A percentile compares a stretch with the other conserved stretches of the same genome.
phyloP scores from a whole-genome alignment of 2,113 vertebrate species.

The Aythya baeri region DNA sequence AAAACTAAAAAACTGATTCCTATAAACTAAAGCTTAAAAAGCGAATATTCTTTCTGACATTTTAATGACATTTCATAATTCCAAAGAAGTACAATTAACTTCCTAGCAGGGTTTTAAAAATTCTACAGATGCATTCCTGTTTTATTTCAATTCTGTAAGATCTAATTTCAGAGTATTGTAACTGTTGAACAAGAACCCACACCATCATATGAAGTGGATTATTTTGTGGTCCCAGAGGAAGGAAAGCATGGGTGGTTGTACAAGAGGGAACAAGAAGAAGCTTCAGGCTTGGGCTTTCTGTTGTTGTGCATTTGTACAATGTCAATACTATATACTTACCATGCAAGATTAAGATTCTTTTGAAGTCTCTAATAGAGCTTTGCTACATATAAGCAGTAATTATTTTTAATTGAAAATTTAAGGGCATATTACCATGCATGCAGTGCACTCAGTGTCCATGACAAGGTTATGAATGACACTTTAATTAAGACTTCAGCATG shows the following conservation, averaged over 20 bases:
- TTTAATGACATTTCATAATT: neutral
- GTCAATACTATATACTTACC: neutral
- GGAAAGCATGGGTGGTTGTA: neutral
- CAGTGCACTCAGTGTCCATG: fast-evolving
- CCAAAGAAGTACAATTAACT: neutral
- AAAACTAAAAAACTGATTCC: neutral
- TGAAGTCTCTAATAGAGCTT: neutral
- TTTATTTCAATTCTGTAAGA: neutral
- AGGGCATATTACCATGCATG: neutral
- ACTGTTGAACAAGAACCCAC: neutral
- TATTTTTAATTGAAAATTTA: neutral
- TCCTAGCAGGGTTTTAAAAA: neutral
- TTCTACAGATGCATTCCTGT: neutral
- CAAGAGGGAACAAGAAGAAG: neutral
- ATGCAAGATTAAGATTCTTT: neutral
- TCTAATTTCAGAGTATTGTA: neutral
- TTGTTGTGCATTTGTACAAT: neutral
- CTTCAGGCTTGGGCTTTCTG: neutral
- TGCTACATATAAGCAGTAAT: neutral
- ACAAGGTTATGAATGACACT: neutral
- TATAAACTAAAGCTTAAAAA: neutral
- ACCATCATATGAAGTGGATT: neutral
- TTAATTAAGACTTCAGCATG: neutral
- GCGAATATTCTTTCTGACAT: neutral
- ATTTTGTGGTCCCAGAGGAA: neutral